These are phyloP conservation scores for Anorthoa munda DNA, from an alignment of 2,888 invertebrate genomes.

Conservation along the genomic window DNA sequence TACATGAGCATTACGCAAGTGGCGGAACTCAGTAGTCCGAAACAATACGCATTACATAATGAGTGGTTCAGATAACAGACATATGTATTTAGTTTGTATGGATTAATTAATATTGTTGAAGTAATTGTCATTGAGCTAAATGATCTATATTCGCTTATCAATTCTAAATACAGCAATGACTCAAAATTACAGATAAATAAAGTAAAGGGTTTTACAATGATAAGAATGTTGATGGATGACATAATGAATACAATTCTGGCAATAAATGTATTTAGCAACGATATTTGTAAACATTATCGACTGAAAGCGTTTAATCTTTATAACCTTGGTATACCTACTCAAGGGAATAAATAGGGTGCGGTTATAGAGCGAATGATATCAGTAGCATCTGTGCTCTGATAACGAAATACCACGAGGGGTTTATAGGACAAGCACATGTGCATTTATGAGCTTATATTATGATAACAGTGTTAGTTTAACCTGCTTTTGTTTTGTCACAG, in stretches of 20 bases:
- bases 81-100: conserved; percentile 20
- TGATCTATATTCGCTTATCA: conserved; percentile 46
- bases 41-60: conserved; percentile 71
- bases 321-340: conserved; percentile 40
- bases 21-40: conserved; percentile 69
- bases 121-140: conserved; percentile 29
- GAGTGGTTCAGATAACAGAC: conserved; percentile 52
- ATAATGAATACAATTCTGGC: conserved; percentile 61
- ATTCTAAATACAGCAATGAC: conserved; percentile 39
- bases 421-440: conserved; percentile 27
- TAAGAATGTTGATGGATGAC: conserved; percentile 64
- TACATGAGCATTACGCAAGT: conserved; percentile 70
- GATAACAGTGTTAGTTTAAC: conserved; percentile 29
- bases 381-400: conserved; percentile 40
- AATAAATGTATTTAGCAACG: conserved; percentile 38
- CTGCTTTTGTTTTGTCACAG: conserved; percentile 69
- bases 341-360: conserved; percentile 53
- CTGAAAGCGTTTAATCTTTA: conserved; percentile 33
- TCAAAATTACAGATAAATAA: conserved; percentile 42
- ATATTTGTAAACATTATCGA: conserved; percentile 55
- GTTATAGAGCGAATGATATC: conserved; percentile 27
- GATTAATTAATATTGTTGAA: conserved; percentile 59
- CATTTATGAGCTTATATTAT: conserved; percentile 1
- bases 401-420: conserved; percentile 17
- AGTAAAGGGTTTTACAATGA: conserved; percentile 49